Percentiles rank a stretch among this genome's conserved stretches.
phyloP scores from a whole-genome alignment of 2,888 invertebrate species.

The Nudaria mundana region DNA sequence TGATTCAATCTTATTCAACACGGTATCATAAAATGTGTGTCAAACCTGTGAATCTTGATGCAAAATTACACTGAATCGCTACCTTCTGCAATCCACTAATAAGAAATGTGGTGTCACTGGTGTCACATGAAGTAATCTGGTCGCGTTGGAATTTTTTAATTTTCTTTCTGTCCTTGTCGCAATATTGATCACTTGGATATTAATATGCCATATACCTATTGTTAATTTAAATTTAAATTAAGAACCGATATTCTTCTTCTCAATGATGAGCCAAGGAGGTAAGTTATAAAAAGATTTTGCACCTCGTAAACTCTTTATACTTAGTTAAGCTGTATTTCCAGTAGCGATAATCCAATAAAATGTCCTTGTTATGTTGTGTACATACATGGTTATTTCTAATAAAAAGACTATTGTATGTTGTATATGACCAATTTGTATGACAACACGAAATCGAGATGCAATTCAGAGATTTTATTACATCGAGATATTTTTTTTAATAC shows the following conservation, averaged over 20 bases:
- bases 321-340: too few relatives aligned
- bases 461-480: too few relatives aligned
- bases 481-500: too few relatives aligned
- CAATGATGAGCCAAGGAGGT: too few relatives aligned
- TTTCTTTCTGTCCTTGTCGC: conserved; percentile 7
- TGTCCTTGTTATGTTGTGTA: too few relatives aligned
- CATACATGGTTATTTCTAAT: too few relatives aligned
- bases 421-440: too few relatives aligned
- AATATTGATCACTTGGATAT: too few relatives aligned
- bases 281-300: neutral
- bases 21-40: conserved; percentile 2
- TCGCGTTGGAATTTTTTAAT: conserved; percentile 16
- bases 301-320: neutral
- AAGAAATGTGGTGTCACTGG: conserved; percentile 23
- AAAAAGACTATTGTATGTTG: too few relatives aligned
- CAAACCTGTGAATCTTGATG: conserved; percentile 16
- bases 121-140: conserved; percentile 13
- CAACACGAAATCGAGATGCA: too few relatives aligned
- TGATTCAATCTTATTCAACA: neutral
- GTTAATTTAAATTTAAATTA: conserved; percentile 22
- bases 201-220: conserved; percentile 14
- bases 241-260: too few relatives aligned
- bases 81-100: conserved; percentile 22
- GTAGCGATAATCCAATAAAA: too few relatives aligned
- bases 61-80: conserved; percentile 25